phyloP scores from a whole-genome alignment of 2,113 vertebrate genomes.

The Gallinago undulata region DNA sequence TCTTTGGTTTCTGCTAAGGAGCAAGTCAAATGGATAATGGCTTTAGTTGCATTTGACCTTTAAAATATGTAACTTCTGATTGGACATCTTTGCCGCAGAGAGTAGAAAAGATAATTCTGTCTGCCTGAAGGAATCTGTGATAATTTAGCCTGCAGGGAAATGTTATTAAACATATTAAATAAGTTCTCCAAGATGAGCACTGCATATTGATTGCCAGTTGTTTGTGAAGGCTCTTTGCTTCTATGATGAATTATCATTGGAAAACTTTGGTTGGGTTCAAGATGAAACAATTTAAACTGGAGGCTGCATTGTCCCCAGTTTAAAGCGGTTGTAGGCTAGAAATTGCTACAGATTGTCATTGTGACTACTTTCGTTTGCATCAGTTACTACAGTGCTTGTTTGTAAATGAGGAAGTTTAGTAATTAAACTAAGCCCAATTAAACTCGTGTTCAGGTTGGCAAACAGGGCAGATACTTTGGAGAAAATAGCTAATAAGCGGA shows the following conservation, averaged over 20 bases:
- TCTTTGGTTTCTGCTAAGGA: not conserved
- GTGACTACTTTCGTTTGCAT: not conserved
- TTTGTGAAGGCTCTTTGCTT: not conserved
- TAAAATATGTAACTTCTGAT: not conserved
- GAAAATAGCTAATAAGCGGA: not conserved
- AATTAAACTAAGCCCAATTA: not conserved
- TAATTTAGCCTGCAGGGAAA: not conserved
- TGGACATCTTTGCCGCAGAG: not conserved
- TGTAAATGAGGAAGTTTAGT: not conserved
- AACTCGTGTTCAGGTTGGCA: not conserved
- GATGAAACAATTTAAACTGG: not conserved
- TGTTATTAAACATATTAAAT: not conserved
- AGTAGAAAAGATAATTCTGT: not conserved
- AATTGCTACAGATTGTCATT: not conserved
- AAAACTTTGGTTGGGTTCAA: not conserved
- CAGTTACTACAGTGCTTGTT: not conserved
- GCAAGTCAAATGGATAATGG: not conserved
- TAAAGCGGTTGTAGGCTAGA: not conserved
- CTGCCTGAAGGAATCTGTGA: not conserved
- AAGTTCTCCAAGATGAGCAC: not conserved
- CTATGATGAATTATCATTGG: not conserved
- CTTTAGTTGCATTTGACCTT: slow-evolving; percentile 20
- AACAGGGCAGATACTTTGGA: not conserved
- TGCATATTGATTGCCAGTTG: not conserved
- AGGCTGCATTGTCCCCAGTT: not conserved